Base-by-base conservation (phyloP, 2,797 vertebrate genomes). In the Numenius phaeopus region DNA sequence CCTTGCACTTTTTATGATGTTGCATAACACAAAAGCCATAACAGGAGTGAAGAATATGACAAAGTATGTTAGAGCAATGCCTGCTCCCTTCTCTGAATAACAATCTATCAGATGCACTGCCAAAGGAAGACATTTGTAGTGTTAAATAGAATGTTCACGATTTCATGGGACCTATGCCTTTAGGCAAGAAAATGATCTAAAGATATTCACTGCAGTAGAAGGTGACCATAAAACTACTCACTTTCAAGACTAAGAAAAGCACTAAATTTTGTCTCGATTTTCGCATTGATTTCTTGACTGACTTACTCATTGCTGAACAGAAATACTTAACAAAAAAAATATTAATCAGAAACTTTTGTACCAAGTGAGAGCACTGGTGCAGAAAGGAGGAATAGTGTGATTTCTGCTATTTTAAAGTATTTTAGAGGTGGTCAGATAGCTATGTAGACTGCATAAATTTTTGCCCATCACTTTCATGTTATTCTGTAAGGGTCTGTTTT, bases 71-170 rank as follows among this genome's bases (percentile, higher is more conserved):
- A 78, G 57, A 94, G 69, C 39, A 83, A 66, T 94, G 61, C 59
- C 44, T 87, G n/a, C 32, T 94, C 7, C 72, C 40, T 94, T 83
- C 69, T 86, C 72, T 62, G 72, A 94, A 78, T 71, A 91, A 37
- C 90, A 46, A 6, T 94, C 64, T 89, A 9, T 95, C 84, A 87
- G 55, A 70, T 50, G 59, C 19, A 8, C 64, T 87, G 89, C 75
- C 67, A 88, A 81, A 91, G 61, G 76, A 91, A 81, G 76, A 77
- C 57, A 73, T 92, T 89, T 92, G 76, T 91, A 88, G 82, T 81
- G 84, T 86, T 95, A 94, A 94, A 89, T 71, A 89, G 64, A 92
- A 92, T 85, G 87, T 91, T 92, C 69, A 71, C 82, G 55, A 55
- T 92, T 96, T 78, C 84, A 71, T 39, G 84, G 79, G 72, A 83